phyloP scores from a whole-genome alignment of 2,888 invertebrate genomes.

The Aphrophora alni region DNA sequence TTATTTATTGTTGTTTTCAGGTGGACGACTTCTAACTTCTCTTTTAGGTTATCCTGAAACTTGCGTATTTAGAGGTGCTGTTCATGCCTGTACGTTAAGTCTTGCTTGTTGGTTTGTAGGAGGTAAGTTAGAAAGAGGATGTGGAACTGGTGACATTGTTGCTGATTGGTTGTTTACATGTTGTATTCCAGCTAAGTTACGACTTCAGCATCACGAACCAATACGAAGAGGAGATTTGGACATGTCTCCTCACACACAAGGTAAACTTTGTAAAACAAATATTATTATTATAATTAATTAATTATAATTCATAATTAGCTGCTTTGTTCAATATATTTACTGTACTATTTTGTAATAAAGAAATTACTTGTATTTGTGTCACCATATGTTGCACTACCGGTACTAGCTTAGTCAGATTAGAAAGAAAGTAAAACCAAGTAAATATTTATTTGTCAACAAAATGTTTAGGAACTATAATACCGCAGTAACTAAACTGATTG shows the following conservation, averaged over 20 bases:
- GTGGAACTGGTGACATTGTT: conserved; percentile 46
- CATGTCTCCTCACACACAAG: neutral
- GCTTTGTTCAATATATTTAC: too few species aligned
- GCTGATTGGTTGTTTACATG: conserved; percentile 76
- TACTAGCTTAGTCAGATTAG: too few species aligned
- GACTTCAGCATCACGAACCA: neutral
- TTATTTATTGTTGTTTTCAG: neutral
- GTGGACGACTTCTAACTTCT: conserved; percentile 46
- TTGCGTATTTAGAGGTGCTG: conserved; percentile 64
- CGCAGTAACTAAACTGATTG: too few species aligned
- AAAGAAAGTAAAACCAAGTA: too few species aligned
- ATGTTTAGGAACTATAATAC: too few species aligned
- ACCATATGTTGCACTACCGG: too few species aligned
- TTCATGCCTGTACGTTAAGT: conserved; percentile 72
- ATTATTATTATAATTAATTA: too few species aligned
- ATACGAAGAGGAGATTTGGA: neutral
- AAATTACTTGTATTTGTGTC: too few species aligned
- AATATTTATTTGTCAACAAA: too few species aligned
- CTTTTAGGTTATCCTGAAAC: conserved; percentile 66
- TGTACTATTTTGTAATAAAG: too few species aligned
- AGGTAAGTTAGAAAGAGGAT: conserved; percentile 64
- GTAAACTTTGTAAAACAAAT: neutral
- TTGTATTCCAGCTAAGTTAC: conserved; percentile 61
- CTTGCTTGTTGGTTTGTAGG: conserved; percentile 78
- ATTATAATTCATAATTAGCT: too few species aligned